Evolutionary conservation across 1,140 invertebrate genomes (phyloP).

Genomic region (Papilio aristodemus): DNA sequence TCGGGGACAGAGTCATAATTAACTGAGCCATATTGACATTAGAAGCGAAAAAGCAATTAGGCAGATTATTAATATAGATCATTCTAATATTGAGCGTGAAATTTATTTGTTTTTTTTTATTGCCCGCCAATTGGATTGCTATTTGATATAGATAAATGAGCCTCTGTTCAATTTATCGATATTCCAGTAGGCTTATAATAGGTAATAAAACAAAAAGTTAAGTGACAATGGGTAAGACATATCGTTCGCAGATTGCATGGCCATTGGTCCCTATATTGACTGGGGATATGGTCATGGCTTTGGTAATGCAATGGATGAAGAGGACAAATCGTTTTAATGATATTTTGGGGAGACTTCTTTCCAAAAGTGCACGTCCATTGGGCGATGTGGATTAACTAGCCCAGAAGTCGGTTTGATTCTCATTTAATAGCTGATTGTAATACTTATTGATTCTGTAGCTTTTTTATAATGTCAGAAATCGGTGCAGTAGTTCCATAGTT

Average conservation of each 20-base stretch:
- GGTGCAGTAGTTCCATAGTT: too few relatives aligned
- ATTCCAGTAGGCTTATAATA: slow-evolving; percentile 1
- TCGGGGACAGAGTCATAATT: slow-evolving; percentile 34
- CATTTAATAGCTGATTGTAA: too few relatives aligned
- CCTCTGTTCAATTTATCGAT: slow-evolving; percentile 8
- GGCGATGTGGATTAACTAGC: too few relatives aligned
- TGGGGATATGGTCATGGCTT: too few relatives aligned
- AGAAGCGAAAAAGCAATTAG: slow-evolving; percentile 43
- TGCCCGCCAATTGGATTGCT: slow-evolving; percentile 35
- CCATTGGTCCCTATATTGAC: too few relatives aligned
- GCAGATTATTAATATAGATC: slow-evolving; percentile 12
- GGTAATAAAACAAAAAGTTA: not conserved
- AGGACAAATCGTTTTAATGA: too few relatives aligned
- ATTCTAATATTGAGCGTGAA: slow-evolving; percentile 17
- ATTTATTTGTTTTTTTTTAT: slow-evolving; percentile 23
- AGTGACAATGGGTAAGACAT: not conserved
- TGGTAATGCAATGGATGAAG: too few relatives aligned
- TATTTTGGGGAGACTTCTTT: too few relatives aligned
- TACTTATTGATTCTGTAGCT: too few relatives aligned
- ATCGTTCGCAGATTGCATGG: not conserved
- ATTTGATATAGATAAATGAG: slow-evolving; percentile 17
- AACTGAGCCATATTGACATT: slow-evolving; percentile 42
- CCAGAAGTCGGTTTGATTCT: too few relatives aligned
- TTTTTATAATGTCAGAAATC: too few relatives aligned
- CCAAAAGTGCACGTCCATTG: too few relatives aligned